phyloP scores from a whole-genome alignment of 2,888 invertebrate species.

The Eupithecia abbreviata region DNA sequence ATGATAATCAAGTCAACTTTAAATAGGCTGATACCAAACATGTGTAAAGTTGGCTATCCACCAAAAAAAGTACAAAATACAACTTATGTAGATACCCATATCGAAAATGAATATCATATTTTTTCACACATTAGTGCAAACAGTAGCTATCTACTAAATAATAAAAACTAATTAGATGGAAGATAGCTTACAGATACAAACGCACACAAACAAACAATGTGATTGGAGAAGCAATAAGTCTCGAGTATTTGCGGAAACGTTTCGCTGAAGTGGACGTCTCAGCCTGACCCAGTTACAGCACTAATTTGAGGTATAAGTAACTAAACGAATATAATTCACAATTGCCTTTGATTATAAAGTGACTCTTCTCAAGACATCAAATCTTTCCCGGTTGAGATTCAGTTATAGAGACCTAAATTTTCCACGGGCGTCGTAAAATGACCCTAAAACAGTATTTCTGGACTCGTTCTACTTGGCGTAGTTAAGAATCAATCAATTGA shows the following conservation, averaged over 20 bases:
- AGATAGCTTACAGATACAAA: conserved; percentile 5
- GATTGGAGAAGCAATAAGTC: conserved; percentile 29
- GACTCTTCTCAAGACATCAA: background rate
- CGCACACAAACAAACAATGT: conserved; percentile 1
- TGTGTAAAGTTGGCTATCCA: too few species aligned
- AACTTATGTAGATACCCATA: too few species aligned
- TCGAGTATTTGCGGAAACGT: conserved; percentile 31
- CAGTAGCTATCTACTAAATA: background rate
- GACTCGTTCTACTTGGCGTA: conserved; percentile 1
- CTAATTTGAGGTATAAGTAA: conserved; percentile 1
- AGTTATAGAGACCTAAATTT: background rate
- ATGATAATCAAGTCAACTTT: too few species aligned
- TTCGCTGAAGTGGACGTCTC: conserved; percentile 31
- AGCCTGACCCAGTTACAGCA: conserved; percentile 29
- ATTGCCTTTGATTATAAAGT: background rate
- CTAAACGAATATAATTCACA: background rate
- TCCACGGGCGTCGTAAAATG: background rate
- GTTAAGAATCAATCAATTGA: conserved; percentile 15
- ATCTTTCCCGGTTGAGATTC: background rate
- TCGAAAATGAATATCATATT: too few species aligned
- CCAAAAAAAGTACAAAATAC: too few species aligned
- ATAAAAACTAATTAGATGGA: background rate
- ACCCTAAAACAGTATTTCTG: conserved; percentile 4
- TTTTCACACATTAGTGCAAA: background rate
- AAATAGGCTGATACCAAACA: too few species aligned